Evolutionary conservation across 2,797 vertebrate genomes (phyloP), one percentile per base, ranked within the genome.

Genomic region (Diplodus sargus): DNA sequence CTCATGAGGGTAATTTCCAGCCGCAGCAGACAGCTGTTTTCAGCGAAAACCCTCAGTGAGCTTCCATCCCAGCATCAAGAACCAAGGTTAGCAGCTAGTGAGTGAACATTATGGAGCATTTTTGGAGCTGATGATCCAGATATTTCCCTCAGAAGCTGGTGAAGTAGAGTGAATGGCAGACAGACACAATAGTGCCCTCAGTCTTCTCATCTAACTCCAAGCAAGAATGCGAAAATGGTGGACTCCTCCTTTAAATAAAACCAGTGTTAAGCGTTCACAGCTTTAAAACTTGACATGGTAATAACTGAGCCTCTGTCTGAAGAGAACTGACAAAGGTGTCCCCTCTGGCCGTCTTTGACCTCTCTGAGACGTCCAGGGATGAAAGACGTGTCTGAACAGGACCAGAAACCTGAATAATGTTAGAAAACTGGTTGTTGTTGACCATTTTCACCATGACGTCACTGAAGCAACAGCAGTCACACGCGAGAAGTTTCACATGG

Each of bases 311-410:
- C 14, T 56, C 10, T 45, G 56, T 39, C 23, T 39, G 28, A 28
- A 48, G 17, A 58, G 23, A 56, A 56, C 18, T 10, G 65, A 25
- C 30, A 64, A 30, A 53, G 49, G 7, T 25, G 23, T 28, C 17
- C 51, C 67, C 67, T 68, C 34, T 42, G 65, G 65, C 34, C 22
- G 5, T 43, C 16, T 30, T 48, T 51, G n/a, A 61, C 47, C 45
- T 47, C 20, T 70, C 25, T 2, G 1, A 48, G 56, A 22, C 13
- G 45, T 39, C n/a, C 3, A 51, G 12, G 15, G 22, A 18, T 45
- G 22, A 62, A 17, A 39, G 8, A 64, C 59, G 3, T 22, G 45
- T 18, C 51, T 43, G 23, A 60, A 30, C 20, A 28, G 20, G 6
- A 45, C 43, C 6, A 53, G 16, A 56, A 23, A 18, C 22, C 54